Evolutionary conservation across 1,140 invertebrate species (phyloP), one percentile per base, ranked within the genome.

Genomic region (Wiebesia pumilae): DNA sequence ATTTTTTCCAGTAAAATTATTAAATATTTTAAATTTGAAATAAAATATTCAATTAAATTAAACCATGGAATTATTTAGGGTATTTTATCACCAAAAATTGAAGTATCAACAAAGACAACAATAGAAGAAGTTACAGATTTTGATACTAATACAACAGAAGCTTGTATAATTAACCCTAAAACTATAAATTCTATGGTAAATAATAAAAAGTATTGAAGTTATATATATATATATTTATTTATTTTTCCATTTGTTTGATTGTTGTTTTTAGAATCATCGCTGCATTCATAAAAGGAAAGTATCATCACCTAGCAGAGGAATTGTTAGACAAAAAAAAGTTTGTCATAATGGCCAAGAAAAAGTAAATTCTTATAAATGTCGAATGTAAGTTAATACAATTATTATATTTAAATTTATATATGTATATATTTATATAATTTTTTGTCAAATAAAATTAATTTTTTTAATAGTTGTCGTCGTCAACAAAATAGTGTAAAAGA

Each of bases 61-160:
- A 65, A 10, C 27, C 4, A 71, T 85, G 47, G 88, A 4, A 87
- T 86, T 82, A 92, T 91, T 38, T 51, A 95, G 95, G 95, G 95
- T 77, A 95, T 95, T 58, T 91, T 95, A 88, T 92, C 95, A 33
- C 95, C 95, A 14, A 96, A 95, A 93, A 94, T 95, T 81, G 94
- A 95, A 90, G 88, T 95, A 21, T 94, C 93, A 10, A 95, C 95
- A 6, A 94, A 93, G 91, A 95, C 95, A 4, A 91, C 92, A 12
- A 94, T 95, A 24, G 94, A 95, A 89, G 95, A 95, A 90, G 91
- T 93, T 19, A 38, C 92, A 21, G 90, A 91, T 67, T 87, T 90
- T 83, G 87, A 88, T 38, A 88, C 84, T 81, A 88, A 62, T 77
- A 81, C 35, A 21, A 81, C 81, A 73, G 71, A 87, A 65, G 54